Evolutionary conservation across 2,113 vertebrate genomes (phyloP).

Genomic region (Laterallus jamaicensis): DNA sequence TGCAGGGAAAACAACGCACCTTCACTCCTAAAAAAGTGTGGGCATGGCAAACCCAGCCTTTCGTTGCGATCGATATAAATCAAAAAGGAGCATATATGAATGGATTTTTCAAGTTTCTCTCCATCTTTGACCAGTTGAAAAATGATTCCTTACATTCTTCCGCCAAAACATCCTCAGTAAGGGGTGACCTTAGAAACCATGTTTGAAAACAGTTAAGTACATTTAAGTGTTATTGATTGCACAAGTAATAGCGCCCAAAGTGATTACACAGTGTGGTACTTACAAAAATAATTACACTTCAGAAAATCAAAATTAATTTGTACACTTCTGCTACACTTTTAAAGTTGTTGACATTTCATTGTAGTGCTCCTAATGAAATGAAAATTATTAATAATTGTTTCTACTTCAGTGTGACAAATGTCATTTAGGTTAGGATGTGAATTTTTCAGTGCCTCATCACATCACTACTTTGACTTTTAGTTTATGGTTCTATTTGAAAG

Average conservation of each 20-base stretch:
- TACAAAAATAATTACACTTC: slow-evolving; percentile 80
- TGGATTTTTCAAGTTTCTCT: neutral
- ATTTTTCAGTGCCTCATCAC: slow-evolving; percentile 34
- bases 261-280: slow-evolving; percentile 80
- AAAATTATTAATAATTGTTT: slow-evolving; percentile 84
- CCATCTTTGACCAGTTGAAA: neutral
- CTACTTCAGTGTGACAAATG: slow-evolving; percentile 81
- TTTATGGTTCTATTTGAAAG: neutral
- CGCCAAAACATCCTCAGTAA: neutral
- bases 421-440: slow-evolving; percentile 72
- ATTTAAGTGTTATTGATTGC: slow-evolving; percentile 78
- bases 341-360: slow-evolving; percentile 85
- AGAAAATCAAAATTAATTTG: slow-evolving; percentile 86
- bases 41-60: neutral
- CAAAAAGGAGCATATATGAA: neutral
- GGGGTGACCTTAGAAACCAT: slow-evolving; percentile 72
- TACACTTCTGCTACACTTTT: slow-evolving; percentile 77
- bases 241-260: slow-evolving; percentile 68
- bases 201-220: slow-evolving; percentile 76
- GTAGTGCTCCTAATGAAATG: slow-evolving; percentile 81
- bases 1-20: neutral
- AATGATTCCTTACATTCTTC: neutral
- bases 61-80: neutral
- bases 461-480: slow-evolving; percentile 18
- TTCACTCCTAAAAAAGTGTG: neutral